Conservation (phyloP, 2,888 invertebrate genomes). For the Blastobasis lacticolella region DNA sequence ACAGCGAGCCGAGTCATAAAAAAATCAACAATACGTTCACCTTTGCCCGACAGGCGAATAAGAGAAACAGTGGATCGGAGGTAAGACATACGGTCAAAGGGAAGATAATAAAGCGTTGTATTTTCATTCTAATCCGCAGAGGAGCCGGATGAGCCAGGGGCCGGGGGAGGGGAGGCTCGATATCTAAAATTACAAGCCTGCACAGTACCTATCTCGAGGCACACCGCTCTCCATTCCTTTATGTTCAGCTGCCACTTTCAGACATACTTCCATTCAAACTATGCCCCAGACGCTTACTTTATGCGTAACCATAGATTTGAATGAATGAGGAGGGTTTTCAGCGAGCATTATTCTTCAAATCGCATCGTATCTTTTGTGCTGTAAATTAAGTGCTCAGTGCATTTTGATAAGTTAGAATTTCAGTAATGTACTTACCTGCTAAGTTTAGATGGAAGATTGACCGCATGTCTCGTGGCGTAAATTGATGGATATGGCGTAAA, state of each 20-base stretch:
- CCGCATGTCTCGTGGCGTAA: not conserved
- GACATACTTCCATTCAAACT: conserved; percentile 57
- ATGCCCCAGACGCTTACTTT: conserved; percentile 50
- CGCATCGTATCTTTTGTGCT: conserved; percentile 2
- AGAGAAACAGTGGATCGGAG: conserved; percentile 32
- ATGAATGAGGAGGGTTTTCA: conserved; percentile 28
- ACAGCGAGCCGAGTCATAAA: conserved; percentile 34
- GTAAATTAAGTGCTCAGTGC: not conserved
- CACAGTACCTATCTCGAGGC: conserved; percentile 61
- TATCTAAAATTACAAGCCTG: conserved; percentile 70
- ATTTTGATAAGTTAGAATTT: too few species aligned
- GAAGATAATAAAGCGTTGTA: conserved; percentile 68
- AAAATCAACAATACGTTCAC: conserved; percentile 42
- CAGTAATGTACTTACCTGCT: too few species aligned
- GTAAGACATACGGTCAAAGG: conserved; percentile 65
- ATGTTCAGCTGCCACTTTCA: conserved; percentile 65
- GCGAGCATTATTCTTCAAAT: conserved; percentile 13
- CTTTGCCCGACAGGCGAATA: conserved; percentile 33
- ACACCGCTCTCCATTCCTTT: conserved; percentile 57
- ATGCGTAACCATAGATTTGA: conserved; percentile 43
- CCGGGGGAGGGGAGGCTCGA: conserved; percentile 44
- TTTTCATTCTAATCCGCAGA: conserved; percentile 66
- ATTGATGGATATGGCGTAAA: conserved; percentile 12
- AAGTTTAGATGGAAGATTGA: too few species aligned
- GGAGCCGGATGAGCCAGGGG: conserved; percentile 45